Base-by-base conservation (phyloP, 2,888 invertebrate species). In the Augochlorella aurata region DNA sequence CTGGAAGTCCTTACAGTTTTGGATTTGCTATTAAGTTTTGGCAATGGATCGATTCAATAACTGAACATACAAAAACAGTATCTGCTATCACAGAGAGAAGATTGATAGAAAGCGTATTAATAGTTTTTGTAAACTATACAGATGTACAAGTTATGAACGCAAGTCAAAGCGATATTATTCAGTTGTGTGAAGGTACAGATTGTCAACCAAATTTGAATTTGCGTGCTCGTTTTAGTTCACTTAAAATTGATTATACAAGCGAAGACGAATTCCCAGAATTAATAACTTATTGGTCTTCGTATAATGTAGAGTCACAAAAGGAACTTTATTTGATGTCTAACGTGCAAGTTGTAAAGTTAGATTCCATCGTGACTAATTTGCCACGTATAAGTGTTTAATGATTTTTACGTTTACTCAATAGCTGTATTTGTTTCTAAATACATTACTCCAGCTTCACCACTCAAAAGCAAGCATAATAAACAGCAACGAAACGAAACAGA, bases 1-100 rank as follows among this genome's bases (percentile, higher is more conserved):
- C 87, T 74, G 94, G 75, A 67, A 95, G 95, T 87, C 94, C 95
- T 0, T 95, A 95, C 69, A 95, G 96, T 83, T 95, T 96, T 72
- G 97, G 97, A 0, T 97, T 97, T 93, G 96, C 97, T 24, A 94
- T 97, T 88, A 97, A 97, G 94, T 96, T 97, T 93, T 97, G 97
- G 97, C 96, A 97, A 90, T 97, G 97, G 97, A 95, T 95, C 84
- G 94, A 86, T 63, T 49, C 54, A 2, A 10, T 67, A 5, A 45
- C 65, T n/a, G 76, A 83, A 2, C 75, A 71, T 29, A 67, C 66
- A 9, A 84, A 84, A 54, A 77, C 76, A 78, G 49, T 68, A 10
- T 74, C 74, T 21, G 65, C 68, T 3, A 61, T 84, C 58, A 67
- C 87, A 8, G 88, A 91, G 72, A 91, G 90, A 78, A 91, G 81